Evolutionary conservation across 2,113 vertebrate genomes (phyloP).

Genomic region (Aptenodytes forsteri): DNA sequence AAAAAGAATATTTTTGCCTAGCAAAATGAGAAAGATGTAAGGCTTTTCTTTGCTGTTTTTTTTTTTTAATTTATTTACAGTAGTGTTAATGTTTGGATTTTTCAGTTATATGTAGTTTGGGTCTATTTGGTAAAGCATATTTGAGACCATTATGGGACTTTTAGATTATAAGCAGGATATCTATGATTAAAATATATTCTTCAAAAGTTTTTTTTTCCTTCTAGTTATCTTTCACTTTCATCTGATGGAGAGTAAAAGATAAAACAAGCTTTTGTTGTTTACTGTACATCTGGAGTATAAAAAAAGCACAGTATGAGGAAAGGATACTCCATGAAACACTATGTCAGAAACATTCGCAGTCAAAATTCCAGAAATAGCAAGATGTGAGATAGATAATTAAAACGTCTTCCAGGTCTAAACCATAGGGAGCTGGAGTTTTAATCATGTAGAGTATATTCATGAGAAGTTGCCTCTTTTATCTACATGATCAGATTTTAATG

Average conservation of each 20-base stretch:
- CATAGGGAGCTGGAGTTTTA: constrained; percentile 73
- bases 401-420: constrained; percentile 78
- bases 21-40: background rate
- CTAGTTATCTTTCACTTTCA: constrained; percentile 55
- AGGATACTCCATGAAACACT: constrained; percentile 73
- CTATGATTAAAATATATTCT: constrained; percentile 46
- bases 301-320: constrained; percentile 66
- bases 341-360: constrained; percentile 74
- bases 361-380: constrained; percentile 77
- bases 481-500: constrained; percentile 68
- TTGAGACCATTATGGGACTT: background rate
- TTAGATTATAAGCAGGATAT: background rate
- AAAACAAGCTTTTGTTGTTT: constrained; percentile 76
- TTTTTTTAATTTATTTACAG: background rate
- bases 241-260: constrained; percentile 70
- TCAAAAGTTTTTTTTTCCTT: constrained; percentile 37
- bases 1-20: background rate
- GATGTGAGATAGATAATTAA: constrained; percentile 80
- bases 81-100: background rate
- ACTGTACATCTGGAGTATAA: constrained; percentile 73
- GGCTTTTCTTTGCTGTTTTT: background rate
- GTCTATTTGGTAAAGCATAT: background rate
- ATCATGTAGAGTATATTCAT: constrained; percentile 76
- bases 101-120: background rate
- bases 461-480: constrained; percentile 75